Conservation (phyloP, 64 coral and sea anemone genomes). For the Platygyra sinensis region DNA sequence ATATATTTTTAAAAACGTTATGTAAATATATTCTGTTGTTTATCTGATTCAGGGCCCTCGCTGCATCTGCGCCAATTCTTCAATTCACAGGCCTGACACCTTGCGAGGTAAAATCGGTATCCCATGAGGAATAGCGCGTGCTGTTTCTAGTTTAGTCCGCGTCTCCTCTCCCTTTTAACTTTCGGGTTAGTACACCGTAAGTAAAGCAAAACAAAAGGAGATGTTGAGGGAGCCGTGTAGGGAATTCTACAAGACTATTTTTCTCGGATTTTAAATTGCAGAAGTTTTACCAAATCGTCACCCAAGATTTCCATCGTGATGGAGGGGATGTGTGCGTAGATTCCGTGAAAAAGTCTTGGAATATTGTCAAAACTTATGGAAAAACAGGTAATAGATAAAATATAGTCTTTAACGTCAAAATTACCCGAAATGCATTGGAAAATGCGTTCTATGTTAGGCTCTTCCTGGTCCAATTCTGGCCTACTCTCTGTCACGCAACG, state of each 20-base stretch:
- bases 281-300: constrained; percentile 88
- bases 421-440: too few species aligned
- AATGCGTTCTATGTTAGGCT: too few species aligned
- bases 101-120: constrained; percentile 66
- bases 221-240: neutral
- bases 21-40: neutral
- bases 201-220: too few species aligned
- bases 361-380: constrained; percentile 62
- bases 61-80: constrained; percentile 89
- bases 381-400: constrained; percentile 55
- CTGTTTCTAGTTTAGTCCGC: too few species aligned
- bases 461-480: too few species aligned
- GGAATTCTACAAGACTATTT: neutral
- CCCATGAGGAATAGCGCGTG: too few species aligned
- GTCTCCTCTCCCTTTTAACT: too few species aligned
- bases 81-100: constrained; percentile 86
- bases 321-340: constrained; percentile 83
- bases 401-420: too few species aligned
- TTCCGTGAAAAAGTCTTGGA: constrained; percentile 88
- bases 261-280: neutral
- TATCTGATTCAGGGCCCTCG: constrained; percentile 61
- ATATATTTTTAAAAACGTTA: too few species aligned
- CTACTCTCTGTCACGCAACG: too few species aligned
- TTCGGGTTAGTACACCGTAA: too few species aligned
- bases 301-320: constrained; percentile 77